These are phyloP conservation scores for Alaudala cheleensis DNA, from an alignment of 2,113 vertebrate genomes.

Conservation along the genomic window DNA sequence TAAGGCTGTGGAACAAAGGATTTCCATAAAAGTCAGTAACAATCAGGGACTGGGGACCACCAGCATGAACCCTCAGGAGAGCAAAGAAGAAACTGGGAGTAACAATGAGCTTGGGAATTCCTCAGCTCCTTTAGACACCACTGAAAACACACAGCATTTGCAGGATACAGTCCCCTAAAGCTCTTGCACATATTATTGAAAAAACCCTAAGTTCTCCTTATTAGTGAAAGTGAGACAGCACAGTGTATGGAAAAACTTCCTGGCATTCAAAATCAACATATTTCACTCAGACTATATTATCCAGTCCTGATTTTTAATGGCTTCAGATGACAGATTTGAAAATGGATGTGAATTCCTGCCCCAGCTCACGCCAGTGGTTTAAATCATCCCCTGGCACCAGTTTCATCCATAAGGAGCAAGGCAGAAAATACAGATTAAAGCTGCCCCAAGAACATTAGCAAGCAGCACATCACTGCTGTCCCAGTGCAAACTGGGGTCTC, in stretches of 20 bases:
- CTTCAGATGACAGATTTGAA: background rate
- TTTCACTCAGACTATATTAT: background rate
- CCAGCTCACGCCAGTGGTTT: background rate
- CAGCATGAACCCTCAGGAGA: background rate
- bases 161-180: background rate
- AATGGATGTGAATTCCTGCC: background rate
- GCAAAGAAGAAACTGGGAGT: background rate
- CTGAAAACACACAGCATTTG: background rate
- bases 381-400: background rate
- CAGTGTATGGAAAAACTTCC: background rate
- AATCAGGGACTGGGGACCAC: background rate
- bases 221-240: background rate
- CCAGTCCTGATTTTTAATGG: background rate
- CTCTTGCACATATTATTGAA: background rate
- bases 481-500: background rate
- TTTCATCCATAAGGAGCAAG: background rate
- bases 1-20: background rate
- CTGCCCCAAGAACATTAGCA: background rate
- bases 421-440: background rate
- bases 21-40: slow-evolving; percentile 10
- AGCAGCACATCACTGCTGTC: background rate
- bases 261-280: background rate
- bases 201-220: background rate
- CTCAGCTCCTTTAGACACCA: background rate
- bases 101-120: background rate